These are phyloP conservation scores for Tetranychus cinnabarinus DNA, from an alignment of 1,140 invertebrate species.

Conservation along the genomic window DNA sequence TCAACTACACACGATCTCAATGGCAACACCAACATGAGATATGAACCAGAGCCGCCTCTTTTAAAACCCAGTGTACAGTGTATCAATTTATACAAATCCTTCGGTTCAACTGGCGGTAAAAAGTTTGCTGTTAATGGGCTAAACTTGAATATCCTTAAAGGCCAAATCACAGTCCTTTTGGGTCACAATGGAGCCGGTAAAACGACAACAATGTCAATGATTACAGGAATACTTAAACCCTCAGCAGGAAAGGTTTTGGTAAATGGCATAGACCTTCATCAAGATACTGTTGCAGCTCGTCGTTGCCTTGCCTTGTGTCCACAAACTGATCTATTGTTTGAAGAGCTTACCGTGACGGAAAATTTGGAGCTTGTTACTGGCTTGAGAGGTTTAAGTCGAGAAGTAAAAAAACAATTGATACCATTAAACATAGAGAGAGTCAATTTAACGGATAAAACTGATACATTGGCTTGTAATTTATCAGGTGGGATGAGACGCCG, in stretches of 20 bases:
- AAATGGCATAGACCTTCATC: constrained; percentile 36
- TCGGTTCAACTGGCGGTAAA: background rate
- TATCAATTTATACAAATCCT: constrained; percentile 20
- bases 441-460: constrained; percentile 24
- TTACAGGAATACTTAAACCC: constrained; percentile 41
- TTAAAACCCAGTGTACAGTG: background rate
- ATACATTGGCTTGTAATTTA: constrained; percentile 41
- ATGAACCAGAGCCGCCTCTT: background rate
- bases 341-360: constrained; percentile 20
- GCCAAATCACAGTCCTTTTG: constrained; percentile 41
- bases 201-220: constrained; percentile 54
- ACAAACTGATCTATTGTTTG: constrained; percentile 32
- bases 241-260: constrained; percentile 39
- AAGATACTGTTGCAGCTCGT: constrained; percentile 30
- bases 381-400: constrained; percentile 29
- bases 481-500: constrained; percentile 70
- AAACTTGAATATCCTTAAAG: constrained; percentile 45
- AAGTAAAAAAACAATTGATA: too few species aligned
- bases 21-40: background rate
- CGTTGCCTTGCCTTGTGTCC: constrained; percentile 60
- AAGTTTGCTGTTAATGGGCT: constrained; percentile 41
- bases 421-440: too few species aligned
- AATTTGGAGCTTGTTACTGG: constrained; percentile 7
- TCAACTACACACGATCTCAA: background rate
- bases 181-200: constrained; percentile 40